Percentiles rank a stretch among this genome's conserved stretches.
phyloP scores from a whole-genome alignment of 2,797 vertebrate species.

The Octomys mimax region DNA sequence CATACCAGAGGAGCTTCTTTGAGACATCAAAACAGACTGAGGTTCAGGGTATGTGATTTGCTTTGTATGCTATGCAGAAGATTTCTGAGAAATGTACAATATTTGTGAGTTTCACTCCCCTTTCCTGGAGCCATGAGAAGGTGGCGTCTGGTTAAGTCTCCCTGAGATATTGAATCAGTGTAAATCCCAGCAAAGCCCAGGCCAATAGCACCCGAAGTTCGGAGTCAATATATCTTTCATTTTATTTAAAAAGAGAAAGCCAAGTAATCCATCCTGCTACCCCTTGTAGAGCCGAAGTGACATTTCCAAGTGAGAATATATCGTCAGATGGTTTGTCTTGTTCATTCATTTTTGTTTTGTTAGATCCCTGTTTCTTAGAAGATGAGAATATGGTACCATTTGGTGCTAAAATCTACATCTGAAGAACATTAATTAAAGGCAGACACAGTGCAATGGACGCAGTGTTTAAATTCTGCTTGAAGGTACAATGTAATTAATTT shows the following conservation, averaged over 20 bases:
- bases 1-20: background rate
- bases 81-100: background rate
- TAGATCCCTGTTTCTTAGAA: slow-evolving; percentile 90
- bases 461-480: slow-evolving; percentile 89
- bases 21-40: rapidly evolving
- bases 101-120: background rate
- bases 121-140: background rate
- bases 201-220: background rate
- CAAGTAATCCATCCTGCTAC: slow-evolving; percentile 58
- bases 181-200: background rate
- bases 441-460: slow-evolving; percentile 86
- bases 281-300: slow-evolving; percentile 78
- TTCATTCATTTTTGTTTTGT: slow-evolving; percentile 85
- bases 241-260: slow-evolving; percentile 66
- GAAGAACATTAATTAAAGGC: slow-evolving; percentile 90
- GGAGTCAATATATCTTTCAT: slow-evolving; percentile 38
- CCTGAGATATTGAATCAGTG: background rate
- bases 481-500: slow-evolving; percentile 92
- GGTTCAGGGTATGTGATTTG: background rate
- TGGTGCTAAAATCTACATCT: slow-evolving; percentile 90
- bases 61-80: background rate
- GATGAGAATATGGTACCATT: slow-evolving; percentile 87
- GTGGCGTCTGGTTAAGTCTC: background rate
- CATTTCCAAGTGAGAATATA: slow-evolving; percentile 77
- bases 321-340: slow-evolving; percentile 78